These are phyloP conservation scores for Cordilura impudica DNA, from an alignment of 2,888 invertebrate species.

Conservation along the genomic window DNA sequence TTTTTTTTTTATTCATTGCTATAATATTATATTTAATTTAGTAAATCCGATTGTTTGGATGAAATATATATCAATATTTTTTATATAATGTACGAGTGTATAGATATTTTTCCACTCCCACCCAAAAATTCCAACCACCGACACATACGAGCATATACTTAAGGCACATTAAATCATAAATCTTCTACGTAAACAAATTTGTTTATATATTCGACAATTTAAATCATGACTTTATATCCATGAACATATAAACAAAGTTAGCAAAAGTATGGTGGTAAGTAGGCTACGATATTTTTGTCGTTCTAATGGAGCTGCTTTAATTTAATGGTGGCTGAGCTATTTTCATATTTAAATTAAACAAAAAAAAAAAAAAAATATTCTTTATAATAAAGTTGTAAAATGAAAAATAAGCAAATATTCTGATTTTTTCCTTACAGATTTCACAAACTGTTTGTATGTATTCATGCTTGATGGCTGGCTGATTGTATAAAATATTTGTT, in stretches of 20 bases:
- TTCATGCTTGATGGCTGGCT: not conserved
- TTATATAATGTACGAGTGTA: no score
- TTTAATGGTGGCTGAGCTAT: constrained; percentile 30
- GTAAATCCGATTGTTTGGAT: no score
- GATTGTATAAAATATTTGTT: constrained; percentile 3
- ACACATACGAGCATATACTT: not conserved
- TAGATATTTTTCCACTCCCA: not conserved
- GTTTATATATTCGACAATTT: constrained; percentile 46
- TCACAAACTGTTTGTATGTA: no score
- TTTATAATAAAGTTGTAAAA: constrained; percentile 46
- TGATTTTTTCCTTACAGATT: no score
- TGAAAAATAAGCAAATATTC: not conserved
- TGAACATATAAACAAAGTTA: not conserved
- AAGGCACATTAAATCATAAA: constrained; percentile 41
- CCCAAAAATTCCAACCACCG: not conserved
- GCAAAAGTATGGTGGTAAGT: not conserved
- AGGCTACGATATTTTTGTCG: not conserved
- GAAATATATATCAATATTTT: no score
- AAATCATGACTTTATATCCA: constrained; percentile 38
- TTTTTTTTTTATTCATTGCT: no score
- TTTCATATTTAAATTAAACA: constrained; percentile 58
- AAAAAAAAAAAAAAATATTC: no score
- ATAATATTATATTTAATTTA: no score
- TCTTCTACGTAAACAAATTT: constrained; percentile 30
- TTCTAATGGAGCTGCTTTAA: constrained; percentile 15